Percentiles rank a stretch among this genome's conserved stretches.
Evolutionary conservation across 2,888 invertebrate genomes (phyloP).

Genomic region (Dryococelus australis): DNA sequence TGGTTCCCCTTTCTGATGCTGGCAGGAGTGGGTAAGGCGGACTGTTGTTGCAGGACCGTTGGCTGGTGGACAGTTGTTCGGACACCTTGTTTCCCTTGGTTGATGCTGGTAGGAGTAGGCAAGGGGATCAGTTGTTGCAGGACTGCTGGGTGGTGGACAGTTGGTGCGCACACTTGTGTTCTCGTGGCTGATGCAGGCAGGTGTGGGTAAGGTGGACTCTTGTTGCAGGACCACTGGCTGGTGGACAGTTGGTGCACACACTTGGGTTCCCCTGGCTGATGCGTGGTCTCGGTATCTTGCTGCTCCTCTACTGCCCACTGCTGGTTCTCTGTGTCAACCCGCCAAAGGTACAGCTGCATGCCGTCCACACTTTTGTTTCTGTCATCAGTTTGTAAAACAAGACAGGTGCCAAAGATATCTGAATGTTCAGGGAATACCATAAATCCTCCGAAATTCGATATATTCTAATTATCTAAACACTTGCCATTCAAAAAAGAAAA

Average conservation of each 20-base stretch:
- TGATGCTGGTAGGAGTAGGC: too few species aligned
- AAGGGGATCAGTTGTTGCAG: slow-evolving; percentile 59
- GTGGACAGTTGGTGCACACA: slow-evolving; percentile 72
- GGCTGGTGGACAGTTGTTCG: slow-evolving; percentile 52
- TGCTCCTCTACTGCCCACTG: slow-evolving; percentile 73
- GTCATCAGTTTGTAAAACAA: too few species aligned
- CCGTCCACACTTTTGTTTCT: too few species aligned
- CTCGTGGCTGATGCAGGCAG: slow-evolving; percentile 77
- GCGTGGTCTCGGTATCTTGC: slow-evolving; percentile 72
- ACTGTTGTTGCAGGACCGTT: slow-evolving; percentile 69
- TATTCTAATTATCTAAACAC: too few species aligned
- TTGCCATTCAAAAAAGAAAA: too few species aligned
- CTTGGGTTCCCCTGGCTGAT: slow-evolving; percentile 80
- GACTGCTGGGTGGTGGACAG: slow-evolving; percentile 65
- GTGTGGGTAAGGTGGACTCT: too few species aligned
- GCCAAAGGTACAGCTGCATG: too few species aligned
- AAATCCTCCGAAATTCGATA: too few species aligned
- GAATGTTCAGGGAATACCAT: too few species aligned
- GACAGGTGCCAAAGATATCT: too few species aligned
- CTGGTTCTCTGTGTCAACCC: slow-evolving; percentile 53
- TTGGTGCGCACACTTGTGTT: slow-evolving; percentile 68
- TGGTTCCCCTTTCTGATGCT: too few species aligned
- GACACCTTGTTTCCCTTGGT: too few species aligned
- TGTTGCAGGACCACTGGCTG: slow-evolving; percentile 55
- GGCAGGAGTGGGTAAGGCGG: not conserved